Base-by-base conservation (phyloP, 2,797 vertebrate species). In the Morelia viridis region DNA sequence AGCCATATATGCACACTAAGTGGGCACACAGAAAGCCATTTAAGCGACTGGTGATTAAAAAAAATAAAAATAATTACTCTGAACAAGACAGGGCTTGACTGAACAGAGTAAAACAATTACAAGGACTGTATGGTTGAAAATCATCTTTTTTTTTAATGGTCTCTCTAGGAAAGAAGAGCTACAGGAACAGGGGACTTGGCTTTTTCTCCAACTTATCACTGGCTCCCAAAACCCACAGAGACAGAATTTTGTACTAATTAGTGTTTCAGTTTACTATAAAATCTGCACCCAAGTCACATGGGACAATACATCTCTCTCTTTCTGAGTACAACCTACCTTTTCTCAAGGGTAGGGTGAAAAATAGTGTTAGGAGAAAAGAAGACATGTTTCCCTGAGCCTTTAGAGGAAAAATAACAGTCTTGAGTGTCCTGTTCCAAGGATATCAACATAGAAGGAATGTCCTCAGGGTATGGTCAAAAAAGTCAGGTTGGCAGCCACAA, bases 11-110 rank as follows among this genome's bases (percentile, higher is more conserved):
- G 90, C 95, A 94, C 93, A 94, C 95, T 96, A 97, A 96, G 91
- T n/a, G 96, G 95, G 93, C 93, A 95, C 86, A 95, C 94, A 95
- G 95, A 97, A 94, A 95, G 95, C 95, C 95, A 96, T 97, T 97
- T 96, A 95, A 96, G 85, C 95, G 96, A 95, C 94, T 95, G 94
- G 95, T 95, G 94, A 96, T 96, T 95, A 96, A 95, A 96, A 96
- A 96, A 96, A 95, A 96, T 95, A 96, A 96, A 94, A 96, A 97
- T 96, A 96, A 95, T 96, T 95, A 96, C 96, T 96, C 92, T 64
- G 85, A 93, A 95, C 95, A 94, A 96, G 96, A 93, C 62, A n/a
- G 87, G 94, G 94, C 94, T 93, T 96, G 95, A 96, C 91, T 94
- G 94, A 88, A 94, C 62, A 94, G 87, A 71, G 87, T 93, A 94